Base-by-base conservation (phyloP, 2,113 vertebrate species). In the Channa argus region DNA sequence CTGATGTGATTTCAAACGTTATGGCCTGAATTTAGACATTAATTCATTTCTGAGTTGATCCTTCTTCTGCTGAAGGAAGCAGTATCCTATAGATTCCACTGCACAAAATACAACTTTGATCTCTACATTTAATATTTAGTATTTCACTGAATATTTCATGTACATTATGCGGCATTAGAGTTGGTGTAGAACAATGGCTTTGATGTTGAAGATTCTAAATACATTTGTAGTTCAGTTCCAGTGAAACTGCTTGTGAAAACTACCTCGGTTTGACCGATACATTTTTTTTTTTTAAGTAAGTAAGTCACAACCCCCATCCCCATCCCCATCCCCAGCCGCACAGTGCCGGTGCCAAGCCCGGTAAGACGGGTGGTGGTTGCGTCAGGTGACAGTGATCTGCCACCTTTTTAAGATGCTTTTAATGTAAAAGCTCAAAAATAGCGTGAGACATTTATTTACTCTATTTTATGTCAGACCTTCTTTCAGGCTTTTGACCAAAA, bases 61-160 rank as follows among this genome's bases (percentile, higher is more conserved):
- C 33, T 55, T 33, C 45, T 88, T 84, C n/a, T 83, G 80, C 84
- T 86, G 77, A 83, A 77, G 52, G 59, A 75, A 58, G 82, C 70
- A 3, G 59, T 80, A 72, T 69, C 37, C 11, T 61, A 58, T 12
- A 70, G 80, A 72, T 70, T 73, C 59, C 47, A 62, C 56, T 3
- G 59, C 77, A 78, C 10, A 61, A 82, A 78, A 77, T 54, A 2
- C 72, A 80, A 82, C 83, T 81, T 86, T 86, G 78, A 86, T 87
- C 56, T 65, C 52, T 50, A 62, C 39, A 10, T 65, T 82, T 61
- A 86, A 88, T 84, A 84, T 84, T 78, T 63, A 74, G 34, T 45
- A 38, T 61, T 80, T 66, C 33, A 45, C 38, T 70, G 38, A 82
- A 86, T 86, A 83, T 88, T 88, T 76, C 43, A 88, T 76, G 24